phyloP scores from a whole-genome alignment of 2,888 invertebrate species.

The Pharmacophagus antenor region DNA sequence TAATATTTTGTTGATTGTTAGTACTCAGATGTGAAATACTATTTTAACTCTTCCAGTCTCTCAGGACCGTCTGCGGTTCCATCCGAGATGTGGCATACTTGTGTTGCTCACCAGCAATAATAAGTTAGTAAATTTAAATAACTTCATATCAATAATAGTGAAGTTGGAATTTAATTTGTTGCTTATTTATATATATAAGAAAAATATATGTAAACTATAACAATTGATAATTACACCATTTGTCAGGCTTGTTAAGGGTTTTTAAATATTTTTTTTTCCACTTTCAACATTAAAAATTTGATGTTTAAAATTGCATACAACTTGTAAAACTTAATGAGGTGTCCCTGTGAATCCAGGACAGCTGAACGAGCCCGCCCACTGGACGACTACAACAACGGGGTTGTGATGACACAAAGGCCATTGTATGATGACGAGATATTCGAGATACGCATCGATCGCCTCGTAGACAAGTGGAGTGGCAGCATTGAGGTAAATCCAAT shows the following conservation, averaged over 20 bases:
- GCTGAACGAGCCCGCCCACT: slow-evolving; percentile 93
- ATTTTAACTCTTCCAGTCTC: slow-evolving; percentile 45
- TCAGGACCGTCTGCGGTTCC: slow-evolving; percentile 89
- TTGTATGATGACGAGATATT: slow-evolving; percentile 94
- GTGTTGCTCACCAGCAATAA: slow-evolving; percentile 91
- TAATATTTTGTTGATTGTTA: neutral
- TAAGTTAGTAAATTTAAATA: slow-evolving; percentile 57
- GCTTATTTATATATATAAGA: neutral
- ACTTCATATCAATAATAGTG: neutral
- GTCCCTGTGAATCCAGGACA: slow-evolving; percentile 73
- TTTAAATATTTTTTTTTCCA: too few species aligned
- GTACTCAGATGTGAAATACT: neutral
- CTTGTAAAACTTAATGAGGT: neutral
- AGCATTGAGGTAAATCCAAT: slow-evolving; percentile 86
- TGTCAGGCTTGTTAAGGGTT: too few species aligned
- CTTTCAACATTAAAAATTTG: too few species aligned
- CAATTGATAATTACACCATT: neutral
- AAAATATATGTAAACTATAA: neutral
- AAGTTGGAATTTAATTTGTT: neutral
- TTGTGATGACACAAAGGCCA: slow-evolving; percentile 96
- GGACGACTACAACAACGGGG: slow-evolving; percentile 97
- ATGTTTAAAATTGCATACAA: neutral
- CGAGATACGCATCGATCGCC: slow-evolving; percentile 95
- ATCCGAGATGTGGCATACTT: slow-evolving; percentile 92
- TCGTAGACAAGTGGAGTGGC: slow-evolving; percentile 97